phyloP scores from a whole-genome alignment of 2,888 invertebrate genomes.

The Biston stratarius region DNA sequence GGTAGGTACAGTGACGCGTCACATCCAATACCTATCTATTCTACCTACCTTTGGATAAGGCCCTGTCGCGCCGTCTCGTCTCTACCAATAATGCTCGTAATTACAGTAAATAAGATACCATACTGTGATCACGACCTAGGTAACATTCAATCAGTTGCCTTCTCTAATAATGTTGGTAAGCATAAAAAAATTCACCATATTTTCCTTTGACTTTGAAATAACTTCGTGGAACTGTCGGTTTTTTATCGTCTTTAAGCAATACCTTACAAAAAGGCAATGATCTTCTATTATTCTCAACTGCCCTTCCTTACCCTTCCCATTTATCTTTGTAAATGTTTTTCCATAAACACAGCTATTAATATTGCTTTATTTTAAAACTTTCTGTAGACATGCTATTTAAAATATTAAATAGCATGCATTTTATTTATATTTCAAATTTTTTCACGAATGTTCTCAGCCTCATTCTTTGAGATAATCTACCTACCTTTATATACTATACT shows the following conservation, averaged over 20 bases:
- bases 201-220: neutral
- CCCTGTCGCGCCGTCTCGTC: slow-evolving; percentile 15
- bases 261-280: neutral
- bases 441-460: no score
- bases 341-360: neutral
- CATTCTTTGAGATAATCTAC: no score
- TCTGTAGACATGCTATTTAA: no score
- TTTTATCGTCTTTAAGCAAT: neutral
- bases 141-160: slow-evolving; percentile 50
- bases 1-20: neutral
- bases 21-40: no score
- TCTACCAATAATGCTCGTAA: slow-evolving; percentile 1
- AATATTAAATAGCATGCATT: no score
- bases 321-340: neutral
- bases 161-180: slow-evolving; percentile 18
- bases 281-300: neutral
- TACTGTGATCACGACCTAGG: slow-evolving; percentile 57
- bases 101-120: slow-evolving; percentile 37
- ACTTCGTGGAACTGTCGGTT: neutral
- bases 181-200: slow-evolving; percentile 12
- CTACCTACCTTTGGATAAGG: neutral
- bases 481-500: no score
- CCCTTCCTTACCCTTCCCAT: neutral
- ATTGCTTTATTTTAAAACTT: no score
- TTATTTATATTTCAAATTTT: no score